These are phyloP conservation scores for Cyclargus thomasi DNA, from an alignment of 1,140 invertebrate species.

Conservation along the genomic window DNA sequence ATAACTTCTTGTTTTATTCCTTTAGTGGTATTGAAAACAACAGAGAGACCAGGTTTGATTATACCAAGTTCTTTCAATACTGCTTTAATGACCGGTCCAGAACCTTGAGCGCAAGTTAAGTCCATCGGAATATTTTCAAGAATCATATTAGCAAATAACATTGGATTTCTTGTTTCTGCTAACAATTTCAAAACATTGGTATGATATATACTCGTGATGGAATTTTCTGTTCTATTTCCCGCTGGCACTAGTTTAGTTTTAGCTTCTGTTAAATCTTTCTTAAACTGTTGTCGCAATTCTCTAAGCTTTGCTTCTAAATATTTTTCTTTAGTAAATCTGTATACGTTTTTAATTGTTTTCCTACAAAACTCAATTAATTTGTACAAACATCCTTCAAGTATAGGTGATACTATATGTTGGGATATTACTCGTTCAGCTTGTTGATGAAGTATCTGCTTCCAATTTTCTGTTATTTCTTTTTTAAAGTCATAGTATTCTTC, in stretches of 20 bases:
- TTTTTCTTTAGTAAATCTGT: constrained; percentile 13
- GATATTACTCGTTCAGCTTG: constrained; percentile 15
- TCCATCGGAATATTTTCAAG: constrained; percentile 20
- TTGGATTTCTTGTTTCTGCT: constrained; percentile 16
- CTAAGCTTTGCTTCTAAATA: constrained; percentile 1
- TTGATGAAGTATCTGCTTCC: constrained; percentile 11
- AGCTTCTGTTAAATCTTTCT: constrained; percentile 8
- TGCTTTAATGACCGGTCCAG: neutral
- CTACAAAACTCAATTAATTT: constrained; percentile 2
- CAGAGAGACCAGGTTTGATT: neutral
- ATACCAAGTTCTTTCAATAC: constrained; percentile 8
- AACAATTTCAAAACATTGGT: constrained; percentile 16
- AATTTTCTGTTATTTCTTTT: constrained; percentile 15
- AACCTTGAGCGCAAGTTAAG: constrained; percentile 11
- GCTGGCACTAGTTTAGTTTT: neutral
- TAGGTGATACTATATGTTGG: constrained; percentile 9
- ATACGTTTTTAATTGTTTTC: constrained; percentile 14
- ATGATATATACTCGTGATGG: constrained; percentile 15
- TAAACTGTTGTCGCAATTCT: constrained; percentile 14
- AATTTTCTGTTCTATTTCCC: neutral
- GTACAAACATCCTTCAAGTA: constrained; percentile 4
- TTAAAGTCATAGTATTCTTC: constrained; percentile 14
- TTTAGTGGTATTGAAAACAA: constrained; percentile 1
- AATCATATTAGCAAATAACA: constrained; percentile 16
- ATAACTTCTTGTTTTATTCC: constrained; percentile 18